Evolutionary conservation across 2,888 invertebrate genomes (phyloP).

Genomic region (Zaprionus lineosus): DNA sequence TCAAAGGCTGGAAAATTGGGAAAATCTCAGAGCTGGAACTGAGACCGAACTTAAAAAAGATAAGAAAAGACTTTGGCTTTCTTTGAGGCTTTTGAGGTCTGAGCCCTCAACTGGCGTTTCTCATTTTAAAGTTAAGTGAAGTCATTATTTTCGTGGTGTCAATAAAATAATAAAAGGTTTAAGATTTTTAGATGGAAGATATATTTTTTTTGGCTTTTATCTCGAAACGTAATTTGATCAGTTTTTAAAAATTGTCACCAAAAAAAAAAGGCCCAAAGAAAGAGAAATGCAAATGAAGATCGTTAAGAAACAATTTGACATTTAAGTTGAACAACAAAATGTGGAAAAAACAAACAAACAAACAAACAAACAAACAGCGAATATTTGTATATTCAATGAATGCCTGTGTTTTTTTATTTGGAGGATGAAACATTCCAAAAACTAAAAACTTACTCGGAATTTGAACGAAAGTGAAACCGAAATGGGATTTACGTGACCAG

Average conservation of each 20-base stretch:
- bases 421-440: background rate
- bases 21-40: too few relatives aligned
- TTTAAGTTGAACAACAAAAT: constrained; percentile 15
- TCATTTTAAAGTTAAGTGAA: too few relatives aligned
- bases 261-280: constrained; percentile 7
- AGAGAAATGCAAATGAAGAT: constrained; percentile 2
- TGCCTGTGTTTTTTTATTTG: too few relatives aligned
- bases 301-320: constrained; percentile 39
- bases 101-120: too few relatives aligned
- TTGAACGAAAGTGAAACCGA: constrained; percentile 61
- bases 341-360: background rate
- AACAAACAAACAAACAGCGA: constrained; percentile 28
- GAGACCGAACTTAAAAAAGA: too few relatives aligned
- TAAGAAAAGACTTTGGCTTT: too few relatives aligned
- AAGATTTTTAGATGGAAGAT: too few relatives aligned
- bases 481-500: constrained; percentile 58
- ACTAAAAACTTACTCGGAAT: constrained; percentile 25
- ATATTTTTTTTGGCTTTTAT: too few relatives aligned
- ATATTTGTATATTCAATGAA: constrained; percentile 28
- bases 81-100: too few relatives aligned
- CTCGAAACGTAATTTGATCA: constrained; percentile 4
- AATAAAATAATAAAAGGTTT: background rate
- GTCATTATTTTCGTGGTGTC: constrained; percentile 32
- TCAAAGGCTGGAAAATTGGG: too few relatives aligned
- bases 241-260: constrained; percentile 10